Conservation (phyloP, 2,888 invertebrate genomes). For the Panorpa germanica region DNA sequence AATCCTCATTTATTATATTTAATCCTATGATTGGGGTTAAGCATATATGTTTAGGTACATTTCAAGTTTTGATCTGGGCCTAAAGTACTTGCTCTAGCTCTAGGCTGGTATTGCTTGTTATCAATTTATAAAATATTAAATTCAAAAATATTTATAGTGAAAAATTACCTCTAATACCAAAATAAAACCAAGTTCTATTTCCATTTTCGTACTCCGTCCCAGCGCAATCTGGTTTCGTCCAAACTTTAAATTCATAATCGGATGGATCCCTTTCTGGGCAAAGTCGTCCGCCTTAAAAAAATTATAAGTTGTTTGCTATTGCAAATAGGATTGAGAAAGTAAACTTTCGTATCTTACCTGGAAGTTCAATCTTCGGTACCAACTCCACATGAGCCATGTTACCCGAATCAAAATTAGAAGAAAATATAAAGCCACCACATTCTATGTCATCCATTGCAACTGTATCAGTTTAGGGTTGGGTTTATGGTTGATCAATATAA, state of each 20-base stretch:
- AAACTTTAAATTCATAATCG: slow-evolving; percentile 71
- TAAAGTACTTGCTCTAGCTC: too few relatives aligned
- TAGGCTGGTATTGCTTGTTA: too few relatives aligned
- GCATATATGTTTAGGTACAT: too few relatives aligned
- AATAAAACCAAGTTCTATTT: slow-evolving; percentile 86
- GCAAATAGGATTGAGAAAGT: too few relatives aligned
- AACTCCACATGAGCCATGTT: slow-evolving; percentile 70
- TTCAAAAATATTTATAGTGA: background rate
- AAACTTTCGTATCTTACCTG: too few relatives aligned
- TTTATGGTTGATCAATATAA: too few relatives aligned
- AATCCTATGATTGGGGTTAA: too few relatives aligned
- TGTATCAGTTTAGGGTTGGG: too few relatives aligned
- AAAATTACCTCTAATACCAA: slow-evolving; percentile 44
- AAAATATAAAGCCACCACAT: slow-evolving; percentile 61
- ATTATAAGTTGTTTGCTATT: background rate
- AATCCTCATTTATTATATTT: too few relatives aligned
- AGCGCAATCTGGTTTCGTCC: slow-evolving; percentile 78
- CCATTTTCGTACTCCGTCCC: slow-evolving; percentile 78
- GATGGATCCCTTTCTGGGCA: slow-evolving; percentile 27
- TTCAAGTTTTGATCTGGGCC: too few relatives aligned
- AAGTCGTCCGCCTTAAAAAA: slow-evolving; percentile 2
- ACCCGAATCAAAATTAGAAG: slow-evolving; percentile 79
- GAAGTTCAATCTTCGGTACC: too few relatives aligned
- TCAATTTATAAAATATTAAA: too few relatives aligned
- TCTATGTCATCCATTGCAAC: slow-evolving; percentile 30